Evolutionary conservation across 2,888 invertebrate species (phyloP), one percentile per base, ranked within the genome.

Genomic region (Lasius fuliginosus): DNA sequence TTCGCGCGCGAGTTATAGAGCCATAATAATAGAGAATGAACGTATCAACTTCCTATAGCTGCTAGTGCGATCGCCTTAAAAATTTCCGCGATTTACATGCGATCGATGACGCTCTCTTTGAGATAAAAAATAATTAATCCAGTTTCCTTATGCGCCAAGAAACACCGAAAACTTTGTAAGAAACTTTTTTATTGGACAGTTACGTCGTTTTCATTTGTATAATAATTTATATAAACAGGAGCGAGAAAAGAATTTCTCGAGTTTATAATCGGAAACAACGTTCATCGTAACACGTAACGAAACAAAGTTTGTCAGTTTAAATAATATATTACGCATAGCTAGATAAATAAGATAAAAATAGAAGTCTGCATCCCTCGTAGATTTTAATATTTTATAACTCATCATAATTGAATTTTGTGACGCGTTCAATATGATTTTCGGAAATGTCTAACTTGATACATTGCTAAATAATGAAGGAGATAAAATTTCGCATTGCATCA

Each of bases 91-190:
- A 18, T 36, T 27, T 11, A 27, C 33, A 18, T 18, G 27, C 76
- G 53, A 76, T 67, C 76, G 67, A 67, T 56, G 40, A 76, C 23
- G 12, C n/a, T 18, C 12, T 64, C 1, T 27, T 30, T 15, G 23
- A 46, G 58, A 60, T 60, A 33, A 58, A 69, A 79, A 60, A 33
- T 79, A 60, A 79, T 79, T 56, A 77, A 71, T 40, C 53, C 27
- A 36, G 0, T 18, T 30, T 76, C 36, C 36, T 60, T 46, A 9
- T 15, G 62, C 18, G 27, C 30, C 46, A n/a, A n/a, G 11, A 15
- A 8, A 40, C 5, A 33, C 4, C 12, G 1, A 12, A 49, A 65
- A 65, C 23, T 65, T 23, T 0, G 30, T n/a, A 30, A n/a, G 42
- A n/a, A 77, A 40, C 30, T 58, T 42, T 23, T 68, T 68, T 42